phyloP scores from a whole-genome alignment of 2,797 vertebrate species.

The Smutsia temminckii region DNA sequence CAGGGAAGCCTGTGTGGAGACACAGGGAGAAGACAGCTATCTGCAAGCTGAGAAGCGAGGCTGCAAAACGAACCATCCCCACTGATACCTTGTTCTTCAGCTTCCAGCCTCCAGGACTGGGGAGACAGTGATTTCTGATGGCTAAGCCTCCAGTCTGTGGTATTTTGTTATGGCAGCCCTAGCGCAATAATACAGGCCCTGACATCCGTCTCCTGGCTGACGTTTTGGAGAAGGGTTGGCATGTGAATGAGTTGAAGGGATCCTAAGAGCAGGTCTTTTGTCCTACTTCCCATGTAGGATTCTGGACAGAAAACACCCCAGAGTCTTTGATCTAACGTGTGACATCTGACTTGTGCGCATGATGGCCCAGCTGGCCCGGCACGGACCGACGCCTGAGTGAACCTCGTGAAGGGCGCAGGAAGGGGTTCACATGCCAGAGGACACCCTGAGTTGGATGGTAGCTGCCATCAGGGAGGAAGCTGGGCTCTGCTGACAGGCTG shows the following conservation, averaged over 20 bases:
- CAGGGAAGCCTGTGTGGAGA: too few species aligned
- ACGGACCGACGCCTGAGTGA: neutral
- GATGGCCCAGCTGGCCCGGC: neutral
- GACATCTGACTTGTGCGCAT: too few species aligned
- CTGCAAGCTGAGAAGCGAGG: neutral
- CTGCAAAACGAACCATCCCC: neutral
- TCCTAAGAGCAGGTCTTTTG: neutral
- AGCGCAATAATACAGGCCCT: too few species aligned
- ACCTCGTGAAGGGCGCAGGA: accelerated
- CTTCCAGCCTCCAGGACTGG: neutral
- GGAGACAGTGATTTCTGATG: neutral
- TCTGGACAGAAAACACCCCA: neutral
- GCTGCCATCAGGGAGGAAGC: neutral
- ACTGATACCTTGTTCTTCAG: neutral
- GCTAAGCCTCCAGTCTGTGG: accelerated
- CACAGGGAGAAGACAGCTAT: accelerated
- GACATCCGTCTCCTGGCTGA: neutral
- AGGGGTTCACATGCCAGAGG: neutral
- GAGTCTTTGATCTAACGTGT: too few species aligned
- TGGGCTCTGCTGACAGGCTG: neutral
- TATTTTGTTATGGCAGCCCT: neutral
- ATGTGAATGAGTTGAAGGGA: neutral
- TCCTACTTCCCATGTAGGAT: neutral
- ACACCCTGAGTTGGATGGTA: accelerated
- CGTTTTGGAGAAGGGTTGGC: neutral